Evolutionary conservation across 2,888 invertebrate genomes (phyloP), one percentile per base, ranked within the genome.

Genomic region (Microplitis deprimator): DNA sequence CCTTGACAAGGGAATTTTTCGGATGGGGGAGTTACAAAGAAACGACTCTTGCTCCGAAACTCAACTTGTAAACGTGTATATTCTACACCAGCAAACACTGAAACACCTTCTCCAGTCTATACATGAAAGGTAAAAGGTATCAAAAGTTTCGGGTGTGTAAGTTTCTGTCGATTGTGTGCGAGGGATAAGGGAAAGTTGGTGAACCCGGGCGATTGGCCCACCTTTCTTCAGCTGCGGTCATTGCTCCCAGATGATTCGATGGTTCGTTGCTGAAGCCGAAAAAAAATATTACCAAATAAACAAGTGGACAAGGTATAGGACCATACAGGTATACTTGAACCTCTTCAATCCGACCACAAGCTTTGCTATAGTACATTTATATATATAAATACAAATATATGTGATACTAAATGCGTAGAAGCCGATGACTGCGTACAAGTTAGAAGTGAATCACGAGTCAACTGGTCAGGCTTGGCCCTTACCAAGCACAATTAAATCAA

Each of bases 111-210:
- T 29, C 29, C 29, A 29, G 29, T 29, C 29, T 10, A 10, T 10
- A 41, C 10, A 50, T 13, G 10, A 50, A 50, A 50, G 50, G 50
- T 50, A 50, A 50, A 8, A 50, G 50, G 50, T 5, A 50, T 50
- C 50, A 8, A 10, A 5, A 4, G 50, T 13, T 13, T 4, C 50
- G 8, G 8, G 50, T 50, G 13, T 50, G 50, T 50, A 13, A 13
- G 50, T 13, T 4, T 50, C 10, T 50, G 50, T 60, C 60, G 29
- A 39, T 67, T 71, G 6, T 60, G 16, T 50, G 72, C 60, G 67
- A 73, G 80, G 76, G 72, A 79, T 78, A 82, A 82, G 82, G 81
- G 81, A 82, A 82, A 82, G 82, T 79, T 80, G 74, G 80, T 77
- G 77, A 76, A 78, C 79, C 77, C 79, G 77, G 78, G 76, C 17